These are phyloP conservation scores for Cataglyphis altisquamis DNA, from an alignment of 2,888 invertebrate genomes.

Conservation along the genomic window DNA sequence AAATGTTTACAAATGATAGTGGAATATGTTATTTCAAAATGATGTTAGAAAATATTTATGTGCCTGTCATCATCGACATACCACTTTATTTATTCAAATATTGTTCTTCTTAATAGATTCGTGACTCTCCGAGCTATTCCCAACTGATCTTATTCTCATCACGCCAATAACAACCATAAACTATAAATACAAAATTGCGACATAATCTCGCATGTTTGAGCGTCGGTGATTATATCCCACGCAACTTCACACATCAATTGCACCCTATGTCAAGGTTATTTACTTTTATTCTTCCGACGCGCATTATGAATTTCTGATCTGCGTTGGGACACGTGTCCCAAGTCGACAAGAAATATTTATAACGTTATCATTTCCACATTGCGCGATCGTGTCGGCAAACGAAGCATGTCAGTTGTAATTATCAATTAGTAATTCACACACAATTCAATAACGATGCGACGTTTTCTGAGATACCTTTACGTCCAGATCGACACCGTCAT, in stretches of 20 bases:
- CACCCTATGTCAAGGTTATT: conserved; percentile 53
- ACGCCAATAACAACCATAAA: conserved; percentile 49
- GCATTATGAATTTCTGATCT: conserved; percentile 56
- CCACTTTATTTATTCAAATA: conserved; percentile 23
- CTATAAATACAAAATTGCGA: conserved; percentile 54
- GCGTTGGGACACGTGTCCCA: conserved; percentile 52
- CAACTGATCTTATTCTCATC: conserved; percentile 18
- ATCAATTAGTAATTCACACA: conserved; percentile 3
- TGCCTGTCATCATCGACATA: background rate
- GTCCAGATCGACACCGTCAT: background rate
- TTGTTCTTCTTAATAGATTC: conserved; percentile 12
- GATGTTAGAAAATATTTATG: conserved; percentile 11
- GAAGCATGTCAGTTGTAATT: background rate
- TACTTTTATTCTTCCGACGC: conserved; percentile 57
- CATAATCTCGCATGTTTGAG: conserved; percentile 49
- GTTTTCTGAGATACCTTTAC: too few species aligned
- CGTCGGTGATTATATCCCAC: conserved; percentile 52
- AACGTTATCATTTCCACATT: conserved; percentile 41
- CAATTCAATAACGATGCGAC: conserved; percentile 2
- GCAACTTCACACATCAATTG: conserved; percentile 56
- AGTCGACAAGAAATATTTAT: conserved; percentile 53
- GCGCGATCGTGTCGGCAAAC: conserved; percentile 10
- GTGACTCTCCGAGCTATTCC: conserved; percentile 6
- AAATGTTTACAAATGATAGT: conserved; percentile 9
- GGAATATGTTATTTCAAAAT: background rate